Conservation (phyloP, 2,113 vertebrate genomes). For the Cardinalis cardinalis region DNA sequence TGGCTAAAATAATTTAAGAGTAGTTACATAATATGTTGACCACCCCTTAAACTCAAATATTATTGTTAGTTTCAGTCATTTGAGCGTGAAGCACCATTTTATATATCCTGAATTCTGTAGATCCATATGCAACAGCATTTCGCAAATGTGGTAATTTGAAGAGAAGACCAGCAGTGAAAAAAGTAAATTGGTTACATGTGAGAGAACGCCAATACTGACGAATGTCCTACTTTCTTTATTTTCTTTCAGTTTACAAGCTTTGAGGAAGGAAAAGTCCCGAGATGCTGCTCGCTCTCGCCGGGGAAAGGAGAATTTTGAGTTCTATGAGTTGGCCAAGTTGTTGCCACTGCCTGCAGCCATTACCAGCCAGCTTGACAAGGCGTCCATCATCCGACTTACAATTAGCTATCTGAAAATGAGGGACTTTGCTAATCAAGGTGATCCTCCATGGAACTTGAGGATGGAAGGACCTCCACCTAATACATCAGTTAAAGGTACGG, state of each 20-base stretch:
- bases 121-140: background rate
- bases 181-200: background rate
- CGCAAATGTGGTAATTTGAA: background rate
- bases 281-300: conserved; percentile 95
- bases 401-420: conserved; percentile 99
- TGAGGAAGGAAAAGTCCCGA: conserved; percentile 97
- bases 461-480: conserved; percentile 98
- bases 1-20: background rate
- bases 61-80: background rate
- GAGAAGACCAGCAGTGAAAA: background rate
- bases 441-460: conserved; percentile 96
- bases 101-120: background rate
- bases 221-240: conserved; percentile 16
- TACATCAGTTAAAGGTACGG: conserved; percentile 97
- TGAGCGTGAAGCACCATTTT: background rate
- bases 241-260: conserved; percentile 91
- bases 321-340: conserved; percentile 98
- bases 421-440: conserved; percentile 97
- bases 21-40: background rate
- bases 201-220: background rate
- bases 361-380: conserved; percentile 98
- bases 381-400: conserved; percentile 97
- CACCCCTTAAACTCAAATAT: background rate
- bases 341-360: conserved; percentile 97
- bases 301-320: conserved; percentile 99